Evolutionary conservation across 2,797 vertebrate genomes (phyloP).

Genomic region (Distichodus sexfasciatus): DNA sequence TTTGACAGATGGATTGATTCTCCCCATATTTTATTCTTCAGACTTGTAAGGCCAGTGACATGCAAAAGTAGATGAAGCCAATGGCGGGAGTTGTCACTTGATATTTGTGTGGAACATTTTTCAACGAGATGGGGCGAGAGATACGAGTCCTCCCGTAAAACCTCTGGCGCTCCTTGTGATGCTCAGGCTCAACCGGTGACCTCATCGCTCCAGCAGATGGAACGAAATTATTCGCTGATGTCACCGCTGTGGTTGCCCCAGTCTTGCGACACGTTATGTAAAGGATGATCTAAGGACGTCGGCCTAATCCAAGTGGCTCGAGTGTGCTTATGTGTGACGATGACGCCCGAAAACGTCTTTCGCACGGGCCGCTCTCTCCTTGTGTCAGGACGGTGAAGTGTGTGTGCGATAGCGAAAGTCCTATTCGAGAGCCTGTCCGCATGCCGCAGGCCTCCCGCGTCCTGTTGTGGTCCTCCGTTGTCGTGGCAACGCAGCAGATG

Average conservation of each 20-base stretch:
- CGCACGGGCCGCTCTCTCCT: slow-evolving; percentile 40
- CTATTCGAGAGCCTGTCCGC: background rate
- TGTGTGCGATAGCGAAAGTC: slow-evolving; percentile 33
- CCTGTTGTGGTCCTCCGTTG: slow-evolving; percentile 63
- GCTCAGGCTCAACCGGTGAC: slow-evolving; percentile 30
- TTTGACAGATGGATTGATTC: slow-evolving; percentile 13
- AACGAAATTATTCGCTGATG: slow-evolving; percentile 43
- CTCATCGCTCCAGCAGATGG: slow-evolving; percentile 50
- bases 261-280: slow-evolving; percentile 51
- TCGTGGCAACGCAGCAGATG: slow-evolving; percentile 60
- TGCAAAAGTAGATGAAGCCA: background rate
- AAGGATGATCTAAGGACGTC: slow-evolving; percentile 54
- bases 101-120: slow-evolving; percentile 31
- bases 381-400: slow-evolving; percentile 30
- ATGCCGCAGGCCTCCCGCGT: slow-evolving; percentile 42
- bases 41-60: slow-evolving; percentile 16
- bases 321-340: slow-evolving; percentile 41
- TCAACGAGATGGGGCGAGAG: background rate
- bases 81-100: slow-evolving; percentile 7
- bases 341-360: slow-evolving; percentile 17
- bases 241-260: slow-evolving; percentile 53
- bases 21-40: slow-evolving; percentile 15
- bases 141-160: background rate
- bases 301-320: slow-evolving; percentile 41
- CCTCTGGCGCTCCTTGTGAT: background rate